These are phyloP conservation scores for Eubasilissa regina DNA, from an alignment of 1,140 invertebrate species.

Conservation along the genomic window DNA sequence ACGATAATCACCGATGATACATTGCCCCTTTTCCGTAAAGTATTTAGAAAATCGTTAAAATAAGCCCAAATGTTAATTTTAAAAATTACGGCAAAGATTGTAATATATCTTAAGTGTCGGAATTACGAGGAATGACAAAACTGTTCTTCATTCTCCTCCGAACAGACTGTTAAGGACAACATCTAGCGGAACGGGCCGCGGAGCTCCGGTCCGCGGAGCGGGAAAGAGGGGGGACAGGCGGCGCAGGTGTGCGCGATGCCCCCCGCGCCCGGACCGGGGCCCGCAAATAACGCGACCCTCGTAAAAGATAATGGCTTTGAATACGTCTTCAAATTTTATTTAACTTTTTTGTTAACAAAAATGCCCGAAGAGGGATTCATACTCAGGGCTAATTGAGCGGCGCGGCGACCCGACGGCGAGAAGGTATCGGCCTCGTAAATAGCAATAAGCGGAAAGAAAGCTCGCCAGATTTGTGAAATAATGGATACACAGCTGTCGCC, in stretches of 20 bases:
- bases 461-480: background rate
- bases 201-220: background rate
- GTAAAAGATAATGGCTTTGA: conserved; percentile 55
- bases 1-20: no score
- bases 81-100: no score
- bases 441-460: conserved; percentile 15
- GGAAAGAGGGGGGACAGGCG: background rate
- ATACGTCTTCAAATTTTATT: conserved; percentile 59
- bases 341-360: conserved; percentile 50
- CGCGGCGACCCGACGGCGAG: background rate
- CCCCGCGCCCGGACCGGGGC: background rate
- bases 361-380: conserved; percentile 31
- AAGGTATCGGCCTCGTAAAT: conserved; percentile 28
- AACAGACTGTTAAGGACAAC: no score
- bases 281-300: conserved; percentile 53
- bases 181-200: no score
- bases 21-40: no score
- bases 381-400: conserved; percentile 29
- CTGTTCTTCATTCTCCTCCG: no score
- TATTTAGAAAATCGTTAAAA: no score
- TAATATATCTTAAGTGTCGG: no score
- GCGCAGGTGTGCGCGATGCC: conserved; percentile 47
- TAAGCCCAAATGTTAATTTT: no score
- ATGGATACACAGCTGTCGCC: conserved; percentile 12
- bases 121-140: no score